A percentile compares a stretch with the other conserved stretches of the same genome.
Evolutionary conservation across 2,888 invertebrate genomes (phyloP).

Genomic region (Anthrax anthrax): DNA sequence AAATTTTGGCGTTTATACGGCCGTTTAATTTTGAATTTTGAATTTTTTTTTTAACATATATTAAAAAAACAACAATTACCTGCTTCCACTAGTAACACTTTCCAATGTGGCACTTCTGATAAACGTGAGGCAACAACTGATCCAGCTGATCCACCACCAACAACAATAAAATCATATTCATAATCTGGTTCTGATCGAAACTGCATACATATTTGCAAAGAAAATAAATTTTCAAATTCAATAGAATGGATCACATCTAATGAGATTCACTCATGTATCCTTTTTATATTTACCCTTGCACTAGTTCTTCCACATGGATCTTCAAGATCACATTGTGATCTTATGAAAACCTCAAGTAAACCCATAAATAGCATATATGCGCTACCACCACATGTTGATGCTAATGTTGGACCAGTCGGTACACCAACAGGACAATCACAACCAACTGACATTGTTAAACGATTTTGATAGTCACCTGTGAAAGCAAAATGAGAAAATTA

Average conservation of each 20-base stretch:
- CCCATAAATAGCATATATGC: conserved; percentile 86
- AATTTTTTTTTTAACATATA: too few relatives aligned
- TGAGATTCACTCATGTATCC: not conserved
- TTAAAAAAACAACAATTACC: conserved; percentile 20
- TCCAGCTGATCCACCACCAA: conserved; percentile 34
- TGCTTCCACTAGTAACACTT: conserved; percentile 34
- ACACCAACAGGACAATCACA: conserved; percentile 71
- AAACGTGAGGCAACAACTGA: conserved; percentile 32
- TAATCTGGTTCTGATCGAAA: conserved; percentile 33
- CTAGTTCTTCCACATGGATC: conserved; percentile 69
- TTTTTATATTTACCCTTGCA: conserved; percentile 28
- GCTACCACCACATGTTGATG: conserved; percentile 69
- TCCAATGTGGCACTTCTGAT: conserved; percentile 33
- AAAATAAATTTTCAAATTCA: too few relatives aligned
- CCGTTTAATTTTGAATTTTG: too few relatives aligned
- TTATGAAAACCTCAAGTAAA: conserved; percentile 66
- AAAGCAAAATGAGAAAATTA: not conserved
- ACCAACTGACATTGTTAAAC: conserved; percentile 23
- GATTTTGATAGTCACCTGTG: not conserved
- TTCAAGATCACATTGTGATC: conserved; percentile 76
- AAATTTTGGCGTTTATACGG: too few relatives aligned
- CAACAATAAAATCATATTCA: conserved; percentile 34
- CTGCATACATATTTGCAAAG: conserved; percentile 14
- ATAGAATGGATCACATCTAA: not conserved
- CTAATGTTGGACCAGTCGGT: conserved; percentile 68